These are phyloP conservation scores for Centruroides sculpturatus DNA, from an alignment of 1,140 invertebrate genomes.

Conservation along the genomic window DNA sequence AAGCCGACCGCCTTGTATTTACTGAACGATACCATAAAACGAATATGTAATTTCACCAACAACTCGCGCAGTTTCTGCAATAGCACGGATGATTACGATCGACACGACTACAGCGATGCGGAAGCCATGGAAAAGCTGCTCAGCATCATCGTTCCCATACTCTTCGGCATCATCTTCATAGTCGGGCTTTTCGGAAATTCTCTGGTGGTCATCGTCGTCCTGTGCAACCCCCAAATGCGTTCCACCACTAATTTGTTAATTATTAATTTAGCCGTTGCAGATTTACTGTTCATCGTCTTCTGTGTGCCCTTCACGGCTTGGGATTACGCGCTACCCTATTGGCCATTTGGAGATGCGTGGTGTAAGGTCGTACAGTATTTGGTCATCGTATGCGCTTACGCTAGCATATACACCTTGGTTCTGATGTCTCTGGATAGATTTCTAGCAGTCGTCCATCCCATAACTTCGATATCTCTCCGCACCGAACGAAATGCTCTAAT, in stretches of 20 bases:
- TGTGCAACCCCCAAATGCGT: constrained; percentile 66
- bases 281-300: constrained; percentile 85
- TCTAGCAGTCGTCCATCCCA: constrained; percentile 85
- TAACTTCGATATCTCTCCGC: constrained; percentile 70
- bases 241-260: constrained; percentile 87
- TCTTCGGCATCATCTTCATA: constrained; percentile 74
- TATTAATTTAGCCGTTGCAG: constrained; percentile 72
- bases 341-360: constrained; percentile 83
- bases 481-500: constrained; percentile 69
- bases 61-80: too few species aligned
- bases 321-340: constrained; percentile 68
- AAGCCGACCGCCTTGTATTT: too few species aligned
- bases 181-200: constrained; percentile 77
- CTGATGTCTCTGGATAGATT: constrained; percentile 91
- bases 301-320: constrained; percentile 88
- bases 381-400: constrained; percentile 79
- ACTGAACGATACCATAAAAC: too few species aligned
- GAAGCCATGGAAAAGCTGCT: constrained; percentile 3
- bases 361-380: constrained; percentile 74
- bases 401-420: constrained; percentile 84
- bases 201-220: constrained; percentile 57
- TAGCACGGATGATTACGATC: too few species aligned
- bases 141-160: constrained; percentile 51
- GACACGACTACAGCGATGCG: not conserved
- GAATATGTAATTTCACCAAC: too few species aligned